Evolutionary conservation across 2,797 vertebrate genomes (phyloP), one percentile per base, ranked within the genome.

Genomic region (Clamator glandarius): DNA sequence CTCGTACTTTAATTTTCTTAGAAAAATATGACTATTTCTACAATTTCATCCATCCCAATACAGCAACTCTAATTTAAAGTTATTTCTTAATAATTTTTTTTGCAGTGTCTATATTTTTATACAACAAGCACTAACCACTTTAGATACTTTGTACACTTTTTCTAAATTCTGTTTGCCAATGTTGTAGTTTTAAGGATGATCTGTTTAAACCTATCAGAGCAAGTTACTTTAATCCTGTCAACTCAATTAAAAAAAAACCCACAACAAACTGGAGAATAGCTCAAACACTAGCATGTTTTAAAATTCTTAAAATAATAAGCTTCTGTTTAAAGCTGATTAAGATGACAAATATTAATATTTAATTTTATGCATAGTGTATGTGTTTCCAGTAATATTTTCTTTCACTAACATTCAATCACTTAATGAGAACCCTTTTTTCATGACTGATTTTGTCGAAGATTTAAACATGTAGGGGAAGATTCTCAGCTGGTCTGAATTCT

Each of bases 171-270:
- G 35, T 31, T 46, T 35, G 21, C 41, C 73, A 64, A 42, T 17
- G 8, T 35, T 50, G 11, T 26, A 91, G 92, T 93, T 96, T 97
- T 93, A 93, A 95, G 58, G 74, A 94, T 91, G 73, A 89, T 94
- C 68, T 96, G 88, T 81, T 97, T 96, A 95, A 97, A 93, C 13
- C 35, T 74, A 75, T 26, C 54, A 85, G 68, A 85, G 61, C 31
- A 89, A 96, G 89, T 85, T 62, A 96, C 52, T 93, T 88, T 86
- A 94, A 87, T 93, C 66, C 48, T 82, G 78, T 69, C 73, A 95
- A 95, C 46, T 67, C 83, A 91, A 72, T 90, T 51, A 66, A 84
- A 95, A 95, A 93, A 84, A 81, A 55, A 82, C n/a, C n/a, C n/a
- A n/a, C n/a, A 50, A 52, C 17, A 33, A 11, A 12, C 12, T 11